These are phyloP conservation scores for Antheraea yamamai DNA, from an alignment of 2,888 invertebrate species.

Conservation along the genomic window DNA sequence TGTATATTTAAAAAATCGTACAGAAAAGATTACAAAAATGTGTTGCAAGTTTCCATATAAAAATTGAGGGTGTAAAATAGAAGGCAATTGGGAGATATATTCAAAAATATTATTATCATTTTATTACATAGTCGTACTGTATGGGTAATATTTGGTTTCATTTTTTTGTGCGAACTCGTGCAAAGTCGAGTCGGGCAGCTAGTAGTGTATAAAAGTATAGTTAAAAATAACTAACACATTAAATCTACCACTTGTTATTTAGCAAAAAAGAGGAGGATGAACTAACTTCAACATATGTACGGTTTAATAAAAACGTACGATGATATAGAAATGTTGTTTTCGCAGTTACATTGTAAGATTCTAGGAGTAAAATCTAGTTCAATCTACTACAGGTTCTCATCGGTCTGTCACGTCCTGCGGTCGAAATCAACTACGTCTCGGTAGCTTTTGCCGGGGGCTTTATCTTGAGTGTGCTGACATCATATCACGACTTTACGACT, in stretches of 20 bases:
- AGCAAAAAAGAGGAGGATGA: neutral
- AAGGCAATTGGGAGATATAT: too few relatives aligned
- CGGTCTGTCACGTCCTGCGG: conserved; percentile 62
- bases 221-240: too few relatives aligned
- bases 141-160: too few relatives aligned
- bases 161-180: too few relatives aligned
- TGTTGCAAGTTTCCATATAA: too few relatives aligned
- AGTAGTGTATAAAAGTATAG: too few relatives aligned
- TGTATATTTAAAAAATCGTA: too few relatives aligned
- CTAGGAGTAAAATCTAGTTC: conserved; percentile 32
- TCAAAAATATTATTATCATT: too few relatives aligned
- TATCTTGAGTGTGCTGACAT: conserved; percentile 2
- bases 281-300: neutral
- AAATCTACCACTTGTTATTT: neutral
- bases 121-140: too few relatives aligned
- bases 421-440: conserved; percentile 27
- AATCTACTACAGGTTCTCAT: conserved; percentile 52
- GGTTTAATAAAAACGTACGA: neutral
- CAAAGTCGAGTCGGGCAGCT: too few relatives aligned
- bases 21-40: too few relatives aligned
- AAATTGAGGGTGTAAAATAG: too few relatives aligned
- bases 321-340: neutral
- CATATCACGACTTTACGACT: neutral
- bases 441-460: neutral
- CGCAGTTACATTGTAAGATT: neutral